phyloP scores from a whole-genome alignment of 1,140 invertebrate species.

The Micrasema longulum region DNA sequence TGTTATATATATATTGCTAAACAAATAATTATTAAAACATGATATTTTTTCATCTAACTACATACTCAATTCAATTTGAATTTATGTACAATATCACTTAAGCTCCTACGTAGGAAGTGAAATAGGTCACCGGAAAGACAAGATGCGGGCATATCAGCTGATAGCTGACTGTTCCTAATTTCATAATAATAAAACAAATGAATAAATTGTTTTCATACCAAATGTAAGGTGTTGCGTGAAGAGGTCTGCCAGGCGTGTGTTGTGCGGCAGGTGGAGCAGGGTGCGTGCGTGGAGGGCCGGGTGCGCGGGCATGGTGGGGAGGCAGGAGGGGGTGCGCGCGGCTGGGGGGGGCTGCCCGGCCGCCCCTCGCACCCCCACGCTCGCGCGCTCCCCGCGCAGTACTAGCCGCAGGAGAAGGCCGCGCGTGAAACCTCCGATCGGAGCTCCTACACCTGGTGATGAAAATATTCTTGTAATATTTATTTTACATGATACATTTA shows the following conservation, averaged over 20 bases:
- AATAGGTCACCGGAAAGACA: no score
- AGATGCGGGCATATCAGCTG: no score
- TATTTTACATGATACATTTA: no score
- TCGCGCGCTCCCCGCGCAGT: slow-evolving; percentile 86
- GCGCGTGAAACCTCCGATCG: slow-evolving; percentile 87
- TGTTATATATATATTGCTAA: no score
- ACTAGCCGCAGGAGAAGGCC: slow-evolving; percentile 87
- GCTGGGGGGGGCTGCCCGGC: slow-evolving; percentile 61
- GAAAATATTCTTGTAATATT: no score
- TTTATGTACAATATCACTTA: no score
- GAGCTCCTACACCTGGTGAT: slow-evolving; percentile 58
- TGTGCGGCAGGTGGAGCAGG: slow-evolving; percentile 78
- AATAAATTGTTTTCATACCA: slow-evolving; percentile 55
- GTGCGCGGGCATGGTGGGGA: slow-evolving; percentile 65
- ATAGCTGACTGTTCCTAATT: no score
- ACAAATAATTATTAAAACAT: no score
- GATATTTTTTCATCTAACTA: no score
- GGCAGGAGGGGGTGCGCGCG: slow-evolving; percentile 57
- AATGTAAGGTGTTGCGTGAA: slow-evolving; percentile 67
- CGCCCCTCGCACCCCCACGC: slow-evolving; percentile 73
- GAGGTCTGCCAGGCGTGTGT: slow-evolving; percentile 73
- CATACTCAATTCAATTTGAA: no score
- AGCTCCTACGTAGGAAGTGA: no score
- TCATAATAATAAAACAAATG: no score
- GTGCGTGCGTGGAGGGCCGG: slow-evolving; percentile 57